Conservation (phyloP, 2,888 invertebrate species). For the Mesoligia furuncula region DNA sequence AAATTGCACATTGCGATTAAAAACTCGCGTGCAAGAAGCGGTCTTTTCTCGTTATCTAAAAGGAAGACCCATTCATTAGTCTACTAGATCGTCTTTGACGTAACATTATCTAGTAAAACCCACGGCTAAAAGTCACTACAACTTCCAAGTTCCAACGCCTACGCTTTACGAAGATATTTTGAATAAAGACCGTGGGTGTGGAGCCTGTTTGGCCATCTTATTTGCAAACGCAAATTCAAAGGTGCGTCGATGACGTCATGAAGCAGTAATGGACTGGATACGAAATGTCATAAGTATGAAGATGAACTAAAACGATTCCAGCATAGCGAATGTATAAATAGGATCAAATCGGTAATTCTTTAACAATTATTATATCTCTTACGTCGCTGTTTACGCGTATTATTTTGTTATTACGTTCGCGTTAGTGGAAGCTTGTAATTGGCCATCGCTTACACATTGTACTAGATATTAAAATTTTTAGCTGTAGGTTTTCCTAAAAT, state of each 20-base stretch:
- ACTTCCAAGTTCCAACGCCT: conserved; percentile 25
- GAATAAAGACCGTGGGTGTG: conserved; percentile 31
- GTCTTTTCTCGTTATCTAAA: conserved; percentile 1
- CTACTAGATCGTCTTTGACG: conserved; percentile 14
- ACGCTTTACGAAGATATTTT: conserved; percentile 23
- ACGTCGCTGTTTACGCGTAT: no score
- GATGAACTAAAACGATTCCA: not conserved
- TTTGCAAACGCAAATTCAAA: conserved; percentile 25
- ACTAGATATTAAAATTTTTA: no score
- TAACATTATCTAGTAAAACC: conserved; percentile 37
- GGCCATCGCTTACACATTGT: no score
- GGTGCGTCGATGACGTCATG: conserved; percentile 46
- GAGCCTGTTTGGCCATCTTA: conserved; percentile 43
- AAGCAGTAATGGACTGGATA: conserved; percentile 6
- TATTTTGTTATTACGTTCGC: no score
- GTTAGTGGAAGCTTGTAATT: no score
- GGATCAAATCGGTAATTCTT: not conserved
- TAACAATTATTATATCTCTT: no score
- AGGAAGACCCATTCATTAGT: conserved; percentile 34
- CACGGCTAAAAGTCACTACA: conserved; percentile 20
- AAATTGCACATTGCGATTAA: conserved; percentile 6
- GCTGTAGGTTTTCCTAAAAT: no score
- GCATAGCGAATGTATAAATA: not conserved
- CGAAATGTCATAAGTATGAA: not conserved
- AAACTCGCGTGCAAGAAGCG: conserved; percentile 5